These are phyloP conservation scores for Odontophorus gujanensis DNA, from an alignment of 2,113 vertebrate genomes.

Conservation along the genomic window DNA sequence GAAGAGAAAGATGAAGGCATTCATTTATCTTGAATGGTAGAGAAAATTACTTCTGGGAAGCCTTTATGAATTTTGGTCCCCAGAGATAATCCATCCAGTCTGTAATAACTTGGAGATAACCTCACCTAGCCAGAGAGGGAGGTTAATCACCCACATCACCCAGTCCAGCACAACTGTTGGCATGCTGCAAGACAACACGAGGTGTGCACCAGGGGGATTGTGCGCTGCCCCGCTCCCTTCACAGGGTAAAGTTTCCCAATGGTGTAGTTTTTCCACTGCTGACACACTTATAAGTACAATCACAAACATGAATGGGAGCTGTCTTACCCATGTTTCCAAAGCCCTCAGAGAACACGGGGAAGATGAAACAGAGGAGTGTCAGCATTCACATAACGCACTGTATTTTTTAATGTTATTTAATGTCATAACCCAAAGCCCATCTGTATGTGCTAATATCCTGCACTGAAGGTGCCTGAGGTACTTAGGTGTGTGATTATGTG, in stretches of 20 bases:
- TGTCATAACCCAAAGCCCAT: not conserved
- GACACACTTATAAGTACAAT: not conserved
- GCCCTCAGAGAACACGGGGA: not conserved
- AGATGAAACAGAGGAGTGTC: not conserved
- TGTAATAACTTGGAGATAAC: not conserved
- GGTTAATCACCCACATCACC: accelerated
- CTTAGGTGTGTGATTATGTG: not conserved
- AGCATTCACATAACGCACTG: not conserved
- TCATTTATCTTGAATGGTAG: not conserved
- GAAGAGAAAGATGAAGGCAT: not conserved
- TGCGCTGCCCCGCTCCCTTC: not conserved
- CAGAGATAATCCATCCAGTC: not conserved
- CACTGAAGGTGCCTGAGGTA: not conserved
- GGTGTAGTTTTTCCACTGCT: not conserved
- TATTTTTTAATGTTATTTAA: not conserved
- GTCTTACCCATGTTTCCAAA: not conserved
- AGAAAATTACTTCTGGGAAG: not conserved
- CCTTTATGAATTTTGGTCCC: not conserved
- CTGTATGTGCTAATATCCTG: not conserved
- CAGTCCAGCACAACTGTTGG: not conserved
- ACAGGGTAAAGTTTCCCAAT: not conserved
- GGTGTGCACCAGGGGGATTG: not conserved
- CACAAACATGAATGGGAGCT: not conserved
- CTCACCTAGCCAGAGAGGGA: not conserved
- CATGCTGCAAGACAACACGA: accelerated